Evolutionary conservation across 2,888 invertebrate genomes (phyloP).

Genomic region (Ceratothoa steindachneri): DNA sequence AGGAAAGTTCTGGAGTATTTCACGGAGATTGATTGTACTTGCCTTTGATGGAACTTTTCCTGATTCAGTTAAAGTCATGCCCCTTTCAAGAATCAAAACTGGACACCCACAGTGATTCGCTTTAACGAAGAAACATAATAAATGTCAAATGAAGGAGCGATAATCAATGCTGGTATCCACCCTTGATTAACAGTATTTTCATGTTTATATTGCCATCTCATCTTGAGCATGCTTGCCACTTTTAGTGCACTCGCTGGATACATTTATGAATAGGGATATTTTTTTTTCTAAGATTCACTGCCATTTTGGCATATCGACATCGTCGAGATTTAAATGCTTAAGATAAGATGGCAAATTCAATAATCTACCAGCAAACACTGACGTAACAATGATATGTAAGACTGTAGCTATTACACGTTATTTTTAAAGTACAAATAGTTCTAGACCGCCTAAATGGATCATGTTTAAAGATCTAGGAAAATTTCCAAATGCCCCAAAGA

Average conservation of each 20-base stretch:
- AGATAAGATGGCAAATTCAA: conserved; percentile 15
- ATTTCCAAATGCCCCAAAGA: not conserved
- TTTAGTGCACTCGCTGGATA: conserved; percentile 4
- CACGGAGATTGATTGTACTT: conserved; percentile 30
- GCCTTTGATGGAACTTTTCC: conserved; percentile 3
- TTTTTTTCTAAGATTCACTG: not conserved
- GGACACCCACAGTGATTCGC: not conserved
- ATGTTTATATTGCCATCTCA: conserved; percentile 5
- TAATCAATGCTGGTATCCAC: not conserved
- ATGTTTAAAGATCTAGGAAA: not conserved
- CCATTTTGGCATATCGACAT: not conserved
- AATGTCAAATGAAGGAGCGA: not conserved
- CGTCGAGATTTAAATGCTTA: conserved; percentile 4
- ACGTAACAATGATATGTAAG: conserved; percentile 43
- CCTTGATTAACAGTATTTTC: not conserved
- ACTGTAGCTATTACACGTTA: conserved; percentile 36
- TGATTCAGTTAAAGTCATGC: not conserved
- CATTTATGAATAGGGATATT: not conserved
- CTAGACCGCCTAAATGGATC: not conserved
- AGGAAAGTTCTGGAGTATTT: conserved; percentile 28
- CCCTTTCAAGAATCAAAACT: not conserved
- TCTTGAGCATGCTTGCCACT: conserved; percentile 5
- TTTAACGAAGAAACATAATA: not conserved
- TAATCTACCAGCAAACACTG: conserved; percentile 42
- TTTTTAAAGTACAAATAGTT: conserved; percentile 29